A percentile compares a stretch with the other conserved stretches of the same genome.
phyloP scores from a whole-genome alignment of 2,113 vertebrate species.

The Callocephalon fimbriatum region DNA sequence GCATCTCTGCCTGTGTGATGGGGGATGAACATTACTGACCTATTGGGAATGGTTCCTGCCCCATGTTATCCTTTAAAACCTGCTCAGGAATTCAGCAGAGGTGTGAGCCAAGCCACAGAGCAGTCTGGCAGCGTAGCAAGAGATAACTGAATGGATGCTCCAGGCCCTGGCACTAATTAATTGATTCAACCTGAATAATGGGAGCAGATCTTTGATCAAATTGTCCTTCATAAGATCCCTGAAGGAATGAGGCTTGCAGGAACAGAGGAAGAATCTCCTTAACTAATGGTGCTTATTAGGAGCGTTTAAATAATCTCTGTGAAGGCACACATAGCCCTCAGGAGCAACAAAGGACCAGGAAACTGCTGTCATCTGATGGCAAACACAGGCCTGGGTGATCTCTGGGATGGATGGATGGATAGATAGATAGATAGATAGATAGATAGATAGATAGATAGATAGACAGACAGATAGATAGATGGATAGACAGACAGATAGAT shows the following conservation, averaged over 20 bases:
- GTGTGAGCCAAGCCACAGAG: neutral
- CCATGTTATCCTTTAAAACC: neutral
- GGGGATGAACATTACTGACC: neutral
- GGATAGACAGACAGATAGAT: no score
- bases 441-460: neutral
- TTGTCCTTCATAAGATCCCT: neutral
- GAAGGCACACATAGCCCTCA: neutral
- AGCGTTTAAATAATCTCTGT: neutral
- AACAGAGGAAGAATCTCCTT: neutral
- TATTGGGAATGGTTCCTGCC: neutral
- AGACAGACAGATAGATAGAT: no score
- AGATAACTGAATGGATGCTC: neutral
- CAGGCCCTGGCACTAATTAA: neutral
- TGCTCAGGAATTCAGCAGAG: neutral
- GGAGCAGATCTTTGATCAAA: neutral
- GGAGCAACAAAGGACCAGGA: neutral
- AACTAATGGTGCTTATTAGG: neutral
- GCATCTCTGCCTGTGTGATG: neutral
- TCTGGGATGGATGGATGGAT: neutral
- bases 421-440: neutral
- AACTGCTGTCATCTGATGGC: neutral
- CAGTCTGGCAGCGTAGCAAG: neutral
- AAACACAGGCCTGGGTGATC: neutral
- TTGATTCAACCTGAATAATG: conserved; percentile 3
- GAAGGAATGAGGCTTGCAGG: neutral